A percentile compares a stretch with the other conserved stretches of the same genome.
Evolutionary conservation across 1,140 invertebrate genomes (phyloP).

Genomic region (Drosophila lacertosa): DNA sequence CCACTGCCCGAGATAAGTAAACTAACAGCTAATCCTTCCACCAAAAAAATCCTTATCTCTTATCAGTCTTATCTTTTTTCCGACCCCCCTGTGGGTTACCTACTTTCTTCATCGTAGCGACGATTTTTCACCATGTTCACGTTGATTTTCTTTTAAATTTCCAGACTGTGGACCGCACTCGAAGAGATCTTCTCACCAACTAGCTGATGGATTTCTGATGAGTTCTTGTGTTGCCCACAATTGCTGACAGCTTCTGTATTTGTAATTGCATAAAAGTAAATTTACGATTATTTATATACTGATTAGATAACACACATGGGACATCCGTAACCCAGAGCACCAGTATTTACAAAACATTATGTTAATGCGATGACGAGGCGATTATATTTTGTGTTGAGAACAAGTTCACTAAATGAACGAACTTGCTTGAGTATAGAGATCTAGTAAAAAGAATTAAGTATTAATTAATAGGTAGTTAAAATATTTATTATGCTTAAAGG

Average conservation of each 20-base stretch:
- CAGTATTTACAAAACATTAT: constrained; percentile 12
- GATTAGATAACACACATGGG: constrained; percentile 27
- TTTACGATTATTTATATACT: constrained; percentile 4
- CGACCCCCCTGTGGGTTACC: not conserved
- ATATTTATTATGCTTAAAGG: not conserved
- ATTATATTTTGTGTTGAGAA: not conserved
- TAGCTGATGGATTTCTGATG: constrained; percentile 7
- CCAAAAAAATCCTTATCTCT: no score
- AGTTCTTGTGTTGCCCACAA: not conserved
- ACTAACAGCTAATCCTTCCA: no score
- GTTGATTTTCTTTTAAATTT: not conserved
- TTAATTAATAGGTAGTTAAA: not conserved
- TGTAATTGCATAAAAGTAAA: constrained; percentile 30
- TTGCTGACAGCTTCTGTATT: constrained; percentile 18
- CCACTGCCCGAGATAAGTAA: no score
- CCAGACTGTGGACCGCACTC: constrained; percentile 6
- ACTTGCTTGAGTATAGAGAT: no score
- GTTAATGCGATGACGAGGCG: constrained; percentile 11
- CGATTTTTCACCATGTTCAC: constrained; percentile 51
- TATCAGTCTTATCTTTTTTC: not conserved
- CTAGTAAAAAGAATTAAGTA: no score
- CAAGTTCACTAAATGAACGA: not conserved
- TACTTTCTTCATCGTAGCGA: constrained; percentile 35
- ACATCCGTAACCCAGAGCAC: not conserved
- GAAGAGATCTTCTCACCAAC: constrained; percentile 20